Base-by-base conservation (phyloP, 2,113 vertebrate species). In the Sander vitreus region DNA sequence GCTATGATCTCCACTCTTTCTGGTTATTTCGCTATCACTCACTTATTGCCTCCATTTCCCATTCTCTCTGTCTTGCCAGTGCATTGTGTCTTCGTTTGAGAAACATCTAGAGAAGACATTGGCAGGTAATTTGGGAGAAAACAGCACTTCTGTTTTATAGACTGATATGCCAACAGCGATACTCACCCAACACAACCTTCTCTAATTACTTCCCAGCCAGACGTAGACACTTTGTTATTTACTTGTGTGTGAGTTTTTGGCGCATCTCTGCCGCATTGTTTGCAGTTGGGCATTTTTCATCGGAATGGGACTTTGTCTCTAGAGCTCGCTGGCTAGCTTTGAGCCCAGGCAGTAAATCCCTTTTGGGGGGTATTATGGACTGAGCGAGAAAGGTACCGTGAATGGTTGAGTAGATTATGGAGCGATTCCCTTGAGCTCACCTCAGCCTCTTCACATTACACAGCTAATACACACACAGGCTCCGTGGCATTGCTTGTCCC, bases 331-430 rank as follows among this genome's bases (percentile, higher is more conserved):
- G 86, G 86, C 90, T 73, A 83, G 89, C 91, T 90, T 85, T 89
- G 88, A 94, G 93, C 83, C 80, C 51, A 88, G 89, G 93, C 83
- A 81, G 50, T 92, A 91, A 93, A 92, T 88, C 80, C 88, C 90
- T 93, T 95, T 96, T 94, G 89, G 88, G 89, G 89, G 93, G 94
- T 94, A 94, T 94, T 93, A 85, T 92, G 84, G 94, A 91, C 83
- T 88, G 93, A 94, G 90, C 84, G 84, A 91, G 81, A 92, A 85
- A 87, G 87, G 88, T 91, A 81, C 93, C 83, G 90, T 84, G 87
- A 93, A 89, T 86, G 79, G 85, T 78, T 78, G 85, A 90, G 70
- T 91, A 93, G 92, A 94, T 94, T 93, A 94, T 91, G 89, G 90
- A 90, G 62, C 68, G 54, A 92, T 89, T 93, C 85, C 89, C 78